Percentiles rank a stretch among this genome's conserved stretches.
These are phyloP conservation scores for Teleogryllus oceanicus DNA, from an alignment of 2,888 invertebrate species.

Conservation along the genomic window DNA sequence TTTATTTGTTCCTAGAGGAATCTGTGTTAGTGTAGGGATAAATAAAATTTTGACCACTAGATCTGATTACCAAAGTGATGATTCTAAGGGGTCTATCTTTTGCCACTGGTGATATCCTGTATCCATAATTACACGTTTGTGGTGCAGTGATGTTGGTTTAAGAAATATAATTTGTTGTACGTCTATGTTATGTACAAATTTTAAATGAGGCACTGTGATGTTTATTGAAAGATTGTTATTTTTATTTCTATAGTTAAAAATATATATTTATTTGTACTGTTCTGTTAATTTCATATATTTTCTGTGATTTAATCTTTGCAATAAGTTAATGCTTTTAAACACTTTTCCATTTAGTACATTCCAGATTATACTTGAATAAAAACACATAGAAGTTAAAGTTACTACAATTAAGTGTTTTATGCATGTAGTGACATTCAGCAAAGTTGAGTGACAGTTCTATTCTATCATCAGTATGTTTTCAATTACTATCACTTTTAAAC, in stretches of 20 bases:
- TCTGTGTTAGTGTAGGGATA: background rate
- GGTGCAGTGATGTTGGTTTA: background rate
- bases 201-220: background rate
- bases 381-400: too few relatives aligned
- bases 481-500: too few relatives aligned
- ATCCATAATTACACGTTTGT: background rate
- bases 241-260: background rate
- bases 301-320: too few relatives aligned
- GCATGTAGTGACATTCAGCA: too few relatives aligned
- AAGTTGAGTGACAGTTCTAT: too few relatives aligned
- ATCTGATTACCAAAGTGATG: background rate
- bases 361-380: too few relatives aligned
- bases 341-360: too few relatives aligned
- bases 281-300: too few relatives aligned
- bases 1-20: background rate
- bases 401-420: too few relatives aligned
- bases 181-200: slow-evolving; percentile 5
- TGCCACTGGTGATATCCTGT: background rate
- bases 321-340: too few relatives aligned
- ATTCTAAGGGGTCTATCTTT: background rate
- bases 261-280: background rate
- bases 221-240: slow-evolving; percentile 12
- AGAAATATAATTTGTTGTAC: background rate
- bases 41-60: background rate
- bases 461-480: too few relatives aligned